A percentile compares a stretch with the other conserved stretches of the same genome.
Conservation (phyloP, 2,797 vertebrate species). For the Danionella dracula region DNA sequence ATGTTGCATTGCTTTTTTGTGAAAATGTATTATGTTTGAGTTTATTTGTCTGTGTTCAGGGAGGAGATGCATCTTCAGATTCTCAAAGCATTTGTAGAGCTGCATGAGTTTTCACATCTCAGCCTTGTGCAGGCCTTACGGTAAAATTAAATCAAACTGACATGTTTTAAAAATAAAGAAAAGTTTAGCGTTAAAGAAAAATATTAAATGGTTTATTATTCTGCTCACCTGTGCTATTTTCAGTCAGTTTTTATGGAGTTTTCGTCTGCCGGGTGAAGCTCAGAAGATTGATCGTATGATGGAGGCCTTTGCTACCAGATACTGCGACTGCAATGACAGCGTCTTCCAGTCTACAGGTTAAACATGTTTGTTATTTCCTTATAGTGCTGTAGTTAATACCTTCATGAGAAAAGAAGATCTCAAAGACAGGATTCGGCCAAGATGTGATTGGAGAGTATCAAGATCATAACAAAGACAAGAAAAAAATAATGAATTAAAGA, state of each 20-base stretch:
- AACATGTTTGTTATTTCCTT: too few relatives aligned
- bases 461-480: too few relatives aligned
- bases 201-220: too few relatives aligned
- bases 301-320: constrained; percentile 87
- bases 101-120: constrained; percentile 87
- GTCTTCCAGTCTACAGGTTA: constrained; percentile 89
- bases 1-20: too few relatives aligned
- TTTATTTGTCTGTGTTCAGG: constrained; percentile 55
- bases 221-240: not conserved
- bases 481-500: too few relatives aligned
- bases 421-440: too few relatives aligned
- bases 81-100: constrained; percentile 86
- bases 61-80: constrained; percentile 80
- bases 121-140: constrained; percentile 91
- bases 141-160: constrained; percentile 59
- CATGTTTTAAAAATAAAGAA: too few relatives aligned
- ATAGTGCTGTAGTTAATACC: too few relatives aligned
- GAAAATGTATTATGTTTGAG: not conserved
- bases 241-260: constrained; percentile 93
- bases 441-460: too few relatives aligned
- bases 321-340: constrained; percentile 80
- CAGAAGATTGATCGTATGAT: constrained; percentile 98
- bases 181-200: too few relatives aligned
- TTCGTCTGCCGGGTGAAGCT: constrained; percentile 87
- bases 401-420: too few relatives aligned